phyloP scores from a whole-genome alignment of 2,888 invertebrate genomes.

The Ormia ochracea region DNA sequence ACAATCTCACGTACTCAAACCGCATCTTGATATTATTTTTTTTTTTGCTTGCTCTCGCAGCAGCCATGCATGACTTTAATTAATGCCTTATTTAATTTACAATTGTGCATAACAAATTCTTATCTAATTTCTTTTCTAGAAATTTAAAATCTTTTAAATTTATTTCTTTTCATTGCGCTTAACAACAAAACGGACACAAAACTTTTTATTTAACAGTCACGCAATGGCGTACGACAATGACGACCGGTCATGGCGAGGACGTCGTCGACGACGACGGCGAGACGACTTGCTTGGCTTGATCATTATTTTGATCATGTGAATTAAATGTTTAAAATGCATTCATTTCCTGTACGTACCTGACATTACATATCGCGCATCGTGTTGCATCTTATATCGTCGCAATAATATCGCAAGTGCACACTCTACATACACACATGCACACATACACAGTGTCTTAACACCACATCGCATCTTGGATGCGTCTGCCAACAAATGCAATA shows the following conservation, averaged over 20 bases:
- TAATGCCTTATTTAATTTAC: conserved; percentile 11
- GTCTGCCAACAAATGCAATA: conserved; percentile 10
- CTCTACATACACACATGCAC: no score
- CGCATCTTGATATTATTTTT: not conserved
- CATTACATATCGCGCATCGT: conserved; percentile 16
- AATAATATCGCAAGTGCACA: conserved; percentile 19
- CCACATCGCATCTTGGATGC: conserved; percentile 26
- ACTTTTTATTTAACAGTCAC: conserved; percentile 38
- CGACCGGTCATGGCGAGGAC: conserved; percentile 17
- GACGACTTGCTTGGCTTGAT: conserved; percentile 53
- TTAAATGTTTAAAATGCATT: conserved; percentile 55
- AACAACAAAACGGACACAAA: not conserved
- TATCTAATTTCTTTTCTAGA: conserved; percentile 37
- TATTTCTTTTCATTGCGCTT: conserved; percentile 5
- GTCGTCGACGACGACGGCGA: not conserved
- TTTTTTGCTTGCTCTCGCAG: not conserved
- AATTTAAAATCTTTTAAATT: conserved; percentile 32
- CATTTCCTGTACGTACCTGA: conserved; percentile 50
- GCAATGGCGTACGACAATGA: conserved; percentile 32
- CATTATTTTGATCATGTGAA: conserved; percentile 52
- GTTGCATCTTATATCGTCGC: conserved; percentile 26
- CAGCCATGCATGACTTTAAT: not conserved
- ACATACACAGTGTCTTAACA: conserved; percentile 5
- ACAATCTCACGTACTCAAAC: not conserved
- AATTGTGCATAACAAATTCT: conserved; percentile 38